Base-by-base conservation (phyloP, 1,140 invertebrate genomes). In the Euwallacea fornicatus region DNA sequence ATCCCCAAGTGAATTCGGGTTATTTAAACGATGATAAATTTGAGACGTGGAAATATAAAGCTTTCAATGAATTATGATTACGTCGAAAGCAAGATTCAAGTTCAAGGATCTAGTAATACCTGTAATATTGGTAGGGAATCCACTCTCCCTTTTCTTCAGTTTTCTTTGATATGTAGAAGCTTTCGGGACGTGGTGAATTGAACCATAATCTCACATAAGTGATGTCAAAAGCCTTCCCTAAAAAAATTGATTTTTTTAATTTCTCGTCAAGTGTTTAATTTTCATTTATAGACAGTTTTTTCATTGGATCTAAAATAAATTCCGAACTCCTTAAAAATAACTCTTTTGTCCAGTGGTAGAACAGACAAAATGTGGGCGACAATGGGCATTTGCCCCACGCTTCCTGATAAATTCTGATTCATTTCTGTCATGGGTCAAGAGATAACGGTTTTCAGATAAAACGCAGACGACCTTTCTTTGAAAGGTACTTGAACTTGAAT, bases 81-180 rank as follows among this genome's bases (percentile, higher is more conserved):
- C 6, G 9, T 50, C 16, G 16, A 56, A 56, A 56, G 9, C 10
- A 9, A 15, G 16, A 56, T 15, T 6, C 8, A 56, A 9, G 16
- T 15, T 4, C 2, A 56, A 56, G 13, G 13, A 50, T 50, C 2
- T 15, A 2, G 16, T 56, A 42, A 79, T 82, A 90, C 85, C 92
- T 94, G 85, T 98, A 99, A 83, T 91, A 99, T 82, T 99, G 97
- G 84, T 94, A 99, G 0, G 97, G 96, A 68, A 92, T 88, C 98
- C 97, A 99, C 3, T 88, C 84, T 2, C 89, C 89, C 66, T 91
- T 88, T 78, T 96, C 90, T 47, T 85, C 84, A 7, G 87, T 89
- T 66, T 93, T 88, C 79, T 98, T 98, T 82, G 94, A 98, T 75
- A 99, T 97, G 7, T 93, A 93, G 84, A 99, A 99, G 82, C 95